A percentile compares a stretch with the other conserved stretches of the same genome.
Conservation (phyloP, 2,113 vertebrate species). For the Candoia aspera region DNA sequence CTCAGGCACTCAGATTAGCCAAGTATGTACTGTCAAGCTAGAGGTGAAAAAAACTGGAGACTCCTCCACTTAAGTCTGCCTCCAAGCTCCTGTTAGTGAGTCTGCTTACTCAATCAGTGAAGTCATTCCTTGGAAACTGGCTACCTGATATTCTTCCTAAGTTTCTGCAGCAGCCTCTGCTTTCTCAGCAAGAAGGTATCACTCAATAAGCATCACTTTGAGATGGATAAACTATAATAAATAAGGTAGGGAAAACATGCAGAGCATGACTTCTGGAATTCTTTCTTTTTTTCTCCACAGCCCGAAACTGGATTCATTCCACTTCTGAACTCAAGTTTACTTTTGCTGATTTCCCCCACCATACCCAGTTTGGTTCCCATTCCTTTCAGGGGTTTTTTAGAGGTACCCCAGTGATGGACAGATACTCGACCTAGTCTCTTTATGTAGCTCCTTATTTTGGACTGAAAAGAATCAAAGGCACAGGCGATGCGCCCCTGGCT, state of each 20-base stretch:
- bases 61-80: background rate
- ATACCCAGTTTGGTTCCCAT: background rate
- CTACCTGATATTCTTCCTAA: background rate
- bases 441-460: background rate
- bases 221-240: background rate
- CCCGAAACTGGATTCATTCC: background rate
- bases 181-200: background rate
- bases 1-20: background rate
- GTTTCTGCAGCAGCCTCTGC: background rate
- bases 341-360: background rate
- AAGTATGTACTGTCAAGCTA: background rate
- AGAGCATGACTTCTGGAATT: background rate
- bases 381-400: background rate
- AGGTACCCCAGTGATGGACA: background rate
- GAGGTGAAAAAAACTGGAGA: background rate
- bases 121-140: background rate
- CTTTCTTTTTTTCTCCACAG: background rate
- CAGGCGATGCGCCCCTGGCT: background rate
- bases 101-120: background rate
- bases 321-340: background rate
- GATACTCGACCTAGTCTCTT: background rate
- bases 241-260: background rate
- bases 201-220: background rate
- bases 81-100: background rate
- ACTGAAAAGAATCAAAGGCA: background rate